These are phyloP conservation scores for Drosophila navojoa DNA, from an alignment of 1,140 invertebrate genomes.

Conservation along the genomic window DNA sequence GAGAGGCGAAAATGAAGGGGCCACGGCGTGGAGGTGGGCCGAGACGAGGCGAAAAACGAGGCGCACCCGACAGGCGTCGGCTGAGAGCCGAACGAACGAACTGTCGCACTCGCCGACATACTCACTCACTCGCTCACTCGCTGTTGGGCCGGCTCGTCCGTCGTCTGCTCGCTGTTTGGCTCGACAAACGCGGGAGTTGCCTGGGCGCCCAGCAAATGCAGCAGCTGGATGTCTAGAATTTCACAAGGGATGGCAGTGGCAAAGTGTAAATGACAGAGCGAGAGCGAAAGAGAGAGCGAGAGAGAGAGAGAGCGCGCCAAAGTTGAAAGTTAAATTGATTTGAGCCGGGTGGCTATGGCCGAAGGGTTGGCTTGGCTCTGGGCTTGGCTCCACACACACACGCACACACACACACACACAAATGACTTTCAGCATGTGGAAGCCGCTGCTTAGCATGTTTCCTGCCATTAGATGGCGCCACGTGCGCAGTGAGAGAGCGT, in stretches of 20 bases:
- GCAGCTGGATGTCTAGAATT: conserved; percentile 22
- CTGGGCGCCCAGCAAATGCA: conserved; percentile 68
- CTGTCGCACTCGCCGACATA: conserved; percentile 43
- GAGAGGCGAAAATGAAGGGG: conserved; percentile 34
- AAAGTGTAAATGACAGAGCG: conserved; percentile 3
- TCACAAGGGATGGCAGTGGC: conserved; percentile 34
- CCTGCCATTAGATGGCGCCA: conserved; percentile 70
- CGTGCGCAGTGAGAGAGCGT: conserved; percentile 59
- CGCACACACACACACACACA: conserved; percentile 45
- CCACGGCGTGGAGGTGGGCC: background rate
- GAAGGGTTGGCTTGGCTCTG: conserved; percentile 56
- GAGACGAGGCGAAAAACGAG: background rate
- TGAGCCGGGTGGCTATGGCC: conserved; percentile 51
- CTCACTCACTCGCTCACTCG: conserved; percentile 36
- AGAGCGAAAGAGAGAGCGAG: conserved; percentile 3
- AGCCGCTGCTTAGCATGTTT: conserved; percentile 78
- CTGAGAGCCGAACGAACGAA: conserved; percentile 1
- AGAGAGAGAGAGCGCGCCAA: conserved; percentile 33
- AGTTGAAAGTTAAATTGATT: conserved; percentile 81
- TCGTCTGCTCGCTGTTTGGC: conserved; percentile 67
- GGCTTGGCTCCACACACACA: conserved; percentile 47
- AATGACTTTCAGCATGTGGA: conserved; percentile 79
- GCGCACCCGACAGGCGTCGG: background rate
- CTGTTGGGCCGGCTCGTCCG: conserved; percentile 51
- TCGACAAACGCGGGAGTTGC: conserved; percentile 80